These are phyloP conservation scores for Rambutsinella grinnellia DNA, from an alignment of 2,888 invertebrate genomes.

Conservation along the genomic window DNA sequence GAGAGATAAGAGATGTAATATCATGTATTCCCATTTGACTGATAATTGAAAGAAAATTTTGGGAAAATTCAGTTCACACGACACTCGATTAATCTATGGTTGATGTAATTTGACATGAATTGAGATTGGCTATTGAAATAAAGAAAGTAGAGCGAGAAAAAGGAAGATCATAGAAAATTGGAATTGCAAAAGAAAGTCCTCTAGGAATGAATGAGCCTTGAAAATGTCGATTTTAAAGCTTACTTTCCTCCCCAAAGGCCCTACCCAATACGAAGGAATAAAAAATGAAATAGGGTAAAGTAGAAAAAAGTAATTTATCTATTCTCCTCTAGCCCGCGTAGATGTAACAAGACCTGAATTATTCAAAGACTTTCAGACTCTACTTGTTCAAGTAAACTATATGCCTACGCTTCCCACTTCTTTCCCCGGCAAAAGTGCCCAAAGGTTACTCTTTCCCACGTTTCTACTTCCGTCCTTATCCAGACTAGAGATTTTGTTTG, in stretches of 20 bases:
- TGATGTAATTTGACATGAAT: no score
- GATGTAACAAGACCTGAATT: conserved; percentile 47
- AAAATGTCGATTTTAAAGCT: neutral
- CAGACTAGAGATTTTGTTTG: conserved; percentile 43
- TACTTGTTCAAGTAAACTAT: conserved; percentile 29
- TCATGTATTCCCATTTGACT: conserved; percentile 24
- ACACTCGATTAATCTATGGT: neutral
- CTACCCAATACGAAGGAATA: neutral
- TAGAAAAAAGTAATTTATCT: neutral
- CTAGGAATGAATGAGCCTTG: no score
- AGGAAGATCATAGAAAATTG: neutral
- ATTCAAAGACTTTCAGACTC: conserved; percentile 52
- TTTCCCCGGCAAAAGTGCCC: conserved; percentile 35
- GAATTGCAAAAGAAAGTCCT: no score
- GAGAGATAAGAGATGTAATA: no score
- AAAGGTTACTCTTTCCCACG: conserved; percentile 53
- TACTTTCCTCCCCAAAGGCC: neutral
- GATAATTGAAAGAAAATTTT: conserved; percentile 14
- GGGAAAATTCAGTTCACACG: neutral
- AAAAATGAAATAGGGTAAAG: neutral
- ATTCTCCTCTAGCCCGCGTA: neutral
- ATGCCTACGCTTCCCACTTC: neutral
- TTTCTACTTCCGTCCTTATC: conserved; percentile 51
- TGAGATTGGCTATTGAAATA: no score
- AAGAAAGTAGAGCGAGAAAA: no score